These are phyloP conservation scores for Tachysurus fulvidraco DNA, from an alignment of 2,113 vertebrate species.

Conservation along the genomic window DNA sequence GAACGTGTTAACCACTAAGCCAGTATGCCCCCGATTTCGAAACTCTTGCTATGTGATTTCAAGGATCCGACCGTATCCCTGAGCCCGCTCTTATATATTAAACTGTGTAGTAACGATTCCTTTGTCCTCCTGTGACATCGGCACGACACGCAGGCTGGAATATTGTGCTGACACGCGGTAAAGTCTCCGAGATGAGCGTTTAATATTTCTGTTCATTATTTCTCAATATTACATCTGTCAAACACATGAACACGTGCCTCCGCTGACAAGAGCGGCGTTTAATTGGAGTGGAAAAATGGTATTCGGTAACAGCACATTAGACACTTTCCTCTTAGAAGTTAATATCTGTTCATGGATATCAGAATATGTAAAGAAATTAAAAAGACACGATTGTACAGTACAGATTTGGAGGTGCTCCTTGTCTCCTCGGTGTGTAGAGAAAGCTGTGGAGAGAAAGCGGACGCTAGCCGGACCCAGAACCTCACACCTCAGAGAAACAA, in stretches of 20 bases:
- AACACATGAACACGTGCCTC: neutral
- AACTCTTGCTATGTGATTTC: too few relatives aligned
- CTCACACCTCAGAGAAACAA: neutral
- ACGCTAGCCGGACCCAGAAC: neutral
- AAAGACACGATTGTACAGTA: neutral
- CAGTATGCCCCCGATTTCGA: too few relatives aligned
- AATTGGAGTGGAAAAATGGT: neutral
- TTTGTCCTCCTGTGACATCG: neutral
- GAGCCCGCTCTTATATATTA: neutral
- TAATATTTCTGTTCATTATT: constrained; percentile 16
- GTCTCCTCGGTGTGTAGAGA: too few relatives aligned
- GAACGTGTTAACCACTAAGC: too few relatives aligned
- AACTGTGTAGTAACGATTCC: neutral
- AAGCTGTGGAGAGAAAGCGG: neutral
- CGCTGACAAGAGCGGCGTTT: neutral
- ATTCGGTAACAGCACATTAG: neutral
- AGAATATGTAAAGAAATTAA: neutral
- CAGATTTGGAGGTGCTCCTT: neutral
- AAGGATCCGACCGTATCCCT: too few relatives aligned
- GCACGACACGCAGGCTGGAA: neutral
- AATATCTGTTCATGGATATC: neutral
- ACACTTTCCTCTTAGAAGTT: neutral
- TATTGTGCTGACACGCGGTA: neutral
- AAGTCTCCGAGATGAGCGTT: neutral
- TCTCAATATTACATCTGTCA: constrained; percentile 15